Base-by-base conservation (phyloP, 2,113 vertebrate species). In the Percina caprodes region DNA sequence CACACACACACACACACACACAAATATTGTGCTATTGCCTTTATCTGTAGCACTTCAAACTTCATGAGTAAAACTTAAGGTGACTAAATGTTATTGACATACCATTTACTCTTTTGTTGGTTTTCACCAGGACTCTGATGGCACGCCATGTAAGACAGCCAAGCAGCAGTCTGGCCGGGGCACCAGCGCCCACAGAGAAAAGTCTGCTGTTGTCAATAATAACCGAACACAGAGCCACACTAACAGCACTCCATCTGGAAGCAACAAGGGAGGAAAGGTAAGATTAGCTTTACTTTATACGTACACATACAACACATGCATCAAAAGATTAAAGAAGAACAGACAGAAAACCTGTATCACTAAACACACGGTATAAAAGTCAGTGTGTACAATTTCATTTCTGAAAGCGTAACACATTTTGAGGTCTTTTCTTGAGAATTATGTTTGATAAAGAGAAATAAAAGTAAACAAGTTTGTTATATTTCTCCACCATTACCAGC, bases 211-310 rank as follows among this genome's bases (percentile, higher is more conserved):
- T 5, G 91, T 89, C 59, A 79, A 74, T 55, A 92, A 89, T 79
- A 92, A 94, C 91, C 87, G 94, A 72, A 79, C 92, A 62, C 95
- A 94, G 88, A 92, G 88, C 86, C 92, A 95, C 84, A 80, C 84
- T 58, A 86, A 87, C 87, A 85, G 83, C 90, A 89, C 91, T 88
- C 86, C 93, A 71, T 54, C 91, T 61, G 88, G 88, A 90, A 95
- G 91, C 94, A 97, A 94, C 95, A 99, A 98, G 91, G 95, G 96
- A 69, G 97, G 95, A 73, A 98, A 99, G 97, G 98, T 99, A 87
- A 79, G 91, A 83, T 13, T 6, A 61, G 45, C 33, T 19, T 51
- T 3, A 59, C 16, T 3, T 42, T 33, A 18, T 15, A 45, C 0
- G 10, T 19, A 30, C 26, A 56, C 15, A 16, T 15, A 11, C 1